phyloP scores from a whole-genome alignment of 2,797 vertebrate genomes.

The Nothura maculosa region DNA sequence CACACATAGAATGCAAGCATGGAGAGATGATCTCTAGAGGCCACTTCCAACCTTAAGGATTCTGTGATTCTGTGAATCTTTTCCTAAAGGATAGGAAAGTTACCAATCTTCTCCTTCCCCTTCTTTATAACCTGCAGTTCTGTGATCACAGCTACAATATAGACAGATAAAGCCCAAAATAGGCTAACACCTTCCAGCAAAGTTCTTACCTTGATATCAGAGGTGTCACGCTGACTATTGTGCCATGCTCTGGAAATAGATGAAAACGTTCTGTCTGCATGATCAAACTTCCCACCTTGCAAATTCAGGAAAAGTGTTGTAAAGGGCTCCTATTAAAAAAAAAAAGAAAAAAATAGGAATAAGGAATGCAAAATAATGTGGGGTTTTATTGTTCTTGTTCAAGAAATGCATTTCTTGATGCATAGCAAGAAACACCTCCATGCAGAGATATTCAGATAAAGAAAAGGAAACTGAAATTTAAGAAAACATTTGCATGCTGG shows the following conservation, averaged over 20 bases:
- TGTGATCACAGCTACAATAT: neutral
- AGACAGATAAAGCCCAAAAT: neutral
- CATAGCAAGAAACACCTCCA: neutral
- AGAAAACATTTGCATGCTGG: neutral
- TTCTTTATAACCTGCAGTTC: neutral
- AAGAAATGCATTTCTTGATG: neutral
- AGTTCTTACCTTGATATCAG: conserved; percentile 94
- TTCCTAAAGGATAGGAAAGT: neutral
- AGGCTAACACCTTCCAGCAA: neutral
- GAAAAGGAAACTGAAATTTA: neutral
- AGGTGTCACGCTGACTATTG: conserved; percentile 97
- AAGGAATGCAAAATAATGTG: neutral
- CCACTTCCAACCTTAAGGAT: too few species aligned
- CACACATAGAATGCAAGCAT: neutral
- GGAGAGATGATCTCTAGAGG: neutral
- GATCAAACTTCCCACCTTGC: conserved; percentile 98
- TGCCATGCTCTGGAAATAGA: conserved; percentile 96
- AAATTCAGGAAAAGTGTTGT: conserved; percentile 97
- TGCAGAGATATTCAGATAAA: neutral
- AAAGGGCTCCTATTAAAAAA: conserved; percentile 91
- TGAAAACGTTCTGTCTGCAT: conserved; percentile 96
- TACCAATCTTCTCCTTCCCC: neutral
- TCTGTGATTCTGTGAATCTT: neutral
- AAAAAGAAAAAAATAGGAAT: neutral
- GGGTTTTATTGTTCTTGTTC: neutral